Evolutionary conservation across 2,113 vertebrate genomes (phyloP).

Genomic region (Aldabrachelys gigantea): DNA sequence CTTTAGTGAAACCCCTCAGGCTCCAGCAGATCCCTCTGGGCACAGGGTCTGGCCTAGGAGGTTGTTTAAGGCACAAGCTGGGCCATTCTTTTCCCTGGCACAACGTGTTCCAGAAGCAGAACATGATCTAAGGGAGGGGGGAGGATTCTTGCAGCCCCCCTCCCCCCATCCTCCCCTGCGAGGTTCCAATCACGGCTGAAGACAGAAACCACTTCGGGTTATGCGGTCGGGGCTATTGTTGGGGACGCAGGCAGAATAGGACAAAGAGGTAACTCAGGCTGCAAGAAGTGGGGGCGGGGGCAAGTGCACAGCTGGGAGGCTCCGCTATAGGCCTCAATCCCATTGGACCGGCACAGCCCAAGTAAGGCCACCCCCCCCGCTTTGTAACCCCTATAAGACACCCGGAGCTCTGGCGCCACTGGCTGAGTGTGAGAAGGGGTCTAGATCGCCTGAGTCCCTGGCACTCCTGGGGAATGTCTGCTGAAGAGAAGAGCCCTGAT

Average conservation of each 20-base stretch:
- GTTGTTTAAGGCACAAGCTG: neutral
- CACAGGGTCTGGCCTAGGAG: no score
- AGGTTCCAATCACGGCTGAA: neutral
- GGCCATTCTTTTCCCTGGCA: neutral
- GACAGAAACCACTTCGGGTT: neutral
- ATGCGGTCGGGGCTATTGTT: neutral
- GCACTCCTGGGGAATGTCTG: neutral
- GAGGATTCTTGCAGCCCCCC: neutral
- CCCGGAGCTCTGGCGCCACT: no score
- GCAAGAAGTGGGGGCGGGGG: neutral
- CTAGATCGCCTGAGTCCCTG: neutral
- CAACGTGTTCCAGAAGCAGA: neutral
- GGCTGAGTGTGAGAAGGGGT: neutral
- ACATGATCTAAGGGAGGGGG: neutral
- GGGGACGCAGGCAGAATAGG: neutral
- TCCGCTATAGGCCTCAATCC: neutral
- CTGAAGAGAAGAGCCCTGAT: slow-evolving; percentile 34
- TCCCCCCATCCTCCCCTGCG: neutral
- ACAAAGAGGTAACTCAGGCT: neutral
- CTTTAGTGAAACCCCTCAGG: neutral
- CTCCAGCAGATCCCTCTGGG: neutral
- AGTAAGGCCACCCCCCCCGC: neutral
- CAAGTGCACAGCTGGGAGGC: neutral
- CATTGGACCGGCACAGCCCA: neutral
- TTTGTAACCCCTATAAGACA: neutral